phyloP scores from a whole-genome alignment of 1,140 invertebrate species.

The Hydropsyche tenuis region DNA sequence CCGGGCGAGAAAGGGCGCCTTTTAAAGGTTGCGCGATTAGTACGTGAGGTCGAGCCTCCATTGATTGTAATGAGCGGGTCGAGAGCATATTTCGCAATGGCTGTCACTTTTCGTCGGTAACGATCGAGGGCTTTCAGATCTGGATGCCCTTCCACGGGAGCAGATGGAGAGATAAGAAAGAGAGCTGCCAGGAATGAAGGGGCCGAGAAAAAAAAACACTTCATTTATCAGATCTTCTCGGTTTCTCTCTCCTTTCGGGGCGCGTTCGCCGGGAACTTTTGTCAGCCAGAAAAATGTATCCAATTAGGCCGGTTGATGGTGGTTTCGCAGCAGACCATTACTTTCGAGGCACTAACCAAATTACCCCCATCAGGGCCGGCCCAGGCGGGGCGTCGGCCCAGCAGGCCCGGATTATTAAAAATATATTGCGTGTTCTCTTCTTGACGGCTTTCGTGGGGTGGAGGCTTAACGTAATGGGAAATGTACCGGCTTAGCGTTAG shows the following conservation, averaged over 20 bases:
- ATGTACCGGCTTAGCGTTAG: constrained; percentile 39
- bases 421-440: constrained; percentile 46
- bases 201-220: constrained; percentile 33
- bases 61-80: constrained; percentile 10
- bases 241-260: constrained; percentile 33
- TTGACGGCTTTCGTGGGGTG: constrained; percentile 34
- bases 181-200: not conserved
- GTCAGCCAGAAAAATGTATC: constrained; percentile 50
- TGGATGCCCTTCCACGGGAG: not conserved
- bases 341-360: constrained; percentile 50
- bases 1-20: not conserved
- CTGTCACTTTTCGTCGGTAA: constrained; percentile 23
- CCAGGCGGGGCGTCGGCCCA: not conserved
- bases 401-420: constrained; percentile 48
- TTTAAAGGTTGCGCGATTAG: not conserved
- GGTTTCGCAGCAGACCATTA: constrained; percentile 47
- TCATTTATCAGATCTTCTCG: constrained; percentile 45
- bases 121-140: constrained; percentile 23
- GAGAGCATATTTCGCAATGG: constrained; percentile 10
- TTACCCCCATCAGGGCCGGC: constrained; percentile 43
- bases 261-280: constrained; percentile 43
- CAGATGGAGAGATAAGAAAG: constrained; percentile 23
- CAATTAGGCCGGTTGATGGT: constrained; percentile 50
- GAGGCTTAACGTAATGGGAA: constrained; percentile 35
- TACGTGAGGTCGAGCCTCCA: not conserved